Evolutionary conservation across 2,797 vertebrate genomes (phyloP).

Genomic region (Steatocranus sp.): DNA sequence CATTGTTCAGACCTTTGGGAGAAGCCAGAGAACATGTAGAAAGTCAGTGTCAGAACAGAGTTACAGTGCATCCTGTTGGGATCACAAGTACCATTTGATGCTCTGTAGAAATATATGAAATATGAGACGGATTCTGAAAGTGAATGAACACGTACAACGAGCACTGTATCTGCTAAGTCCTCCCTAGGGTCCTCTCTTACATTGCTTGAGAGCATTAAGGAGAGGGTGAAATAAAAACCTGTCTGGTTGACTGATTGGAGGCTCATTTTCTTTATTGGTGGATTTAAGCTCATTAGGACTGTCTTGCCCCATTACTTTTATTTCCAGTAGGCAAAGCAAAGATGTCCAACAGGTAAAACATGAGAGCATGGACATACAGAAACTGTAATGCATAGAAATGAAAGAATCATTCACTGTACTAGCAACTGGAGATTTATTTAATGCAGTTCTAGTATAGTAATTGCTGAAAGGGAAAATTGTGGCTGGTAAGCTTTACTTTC

Average conservation of each 20-base stretch:
- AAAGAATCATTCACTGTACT: neutral
- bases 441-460: neutral
- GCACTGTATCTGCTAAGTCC: slow-evolving; percentile 26
- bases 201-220: slow-evolving; percentile 31
- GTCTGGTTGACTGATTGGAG: slow-evolving; percentile 33
- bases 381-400: slow-evolving; percentile 16
- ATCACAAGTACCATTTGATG: slow-evolving; percentile 19
- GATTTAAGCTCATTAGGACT: slow-evolving; percentile 55
- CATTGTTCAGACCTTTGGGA: neutral
- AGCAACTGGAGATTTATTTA: neutral
- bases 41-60: neutral
- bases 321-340: slow-evolving; percentile 12
- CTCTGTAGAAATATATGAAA: slow-evolving; percentile 45
- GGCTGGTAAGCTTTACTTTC: neutral
- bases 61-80: slow-evolving; percentile 7
- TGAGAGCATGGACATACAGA: neutral
- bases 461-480: neutral
- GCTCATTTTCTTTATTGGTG: slow-evolving; percentile 51
- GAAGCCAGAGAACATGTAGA: neutral
- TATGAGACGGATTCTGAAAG: slow-evolving; percentile 46
- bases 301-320: slow-evolving; percentile 41
- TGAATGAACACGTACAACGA: slow-evolving; percentile 26
- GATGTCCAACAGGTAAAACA: slow-evolving; percentile 3
- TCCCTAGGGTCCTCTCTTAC: slow-evolving; percentile 46
- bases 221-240: slow-evolving; percentile 39